These are phyloP conservation scores for Zoanthus sansibaricus DNA, from an alignment of 92 coral and sea anemone genomes.

Conservation along the genomic window DNA sequence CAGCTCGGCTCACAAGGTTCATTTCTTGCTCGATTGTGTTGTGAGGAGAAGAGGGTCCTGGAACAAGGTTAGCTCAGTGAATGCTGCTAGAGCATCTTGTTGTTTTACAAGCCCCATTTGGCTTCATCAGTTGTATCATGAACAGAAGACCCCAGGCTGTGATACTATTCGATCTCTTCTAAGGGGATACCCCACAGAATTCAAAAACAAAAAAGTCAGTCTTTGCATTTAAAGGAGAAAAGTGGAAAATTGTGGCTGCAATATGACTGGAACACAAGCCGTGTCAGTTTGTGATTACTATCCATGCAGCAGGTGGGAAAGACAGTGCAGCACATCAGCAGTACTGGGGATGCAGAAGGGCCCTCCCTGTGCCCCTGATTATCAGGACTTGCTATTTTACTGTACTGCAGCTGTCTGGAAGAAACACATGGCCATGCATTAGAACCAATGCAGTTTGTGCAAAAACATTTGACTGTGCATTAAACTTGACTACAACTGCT, in stretches of 20 bases:
- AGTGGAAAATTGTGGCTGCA: too few species aligned
- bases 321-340: neutral
- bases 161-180: conserved; percentile 1
- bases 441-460: neutral
- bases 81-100: too few species aligned
- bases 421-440: neutral
- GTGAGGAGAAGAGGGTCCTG: too few species aligned
- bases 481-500: too few species aligned
- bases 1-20: too few species aligned
- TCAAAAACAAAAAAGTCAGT: neutral
- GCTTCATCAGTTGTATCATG: neutral
- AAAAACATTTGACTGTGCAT: conserved; percentile 18
- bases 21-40: too few species aligned
- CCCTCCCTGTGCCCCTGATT: conserved; percentile 14
- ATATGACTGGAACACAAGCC: too few species aligned
- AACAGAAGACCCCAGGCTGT: conserved; percentile 2
- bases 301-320: too few species aligned
- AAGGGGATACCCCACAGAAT: neutral
- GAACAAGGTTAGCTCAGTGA: too few species aligned
- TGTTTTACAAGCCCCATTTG: neutral
- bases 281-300: too few species aligned
- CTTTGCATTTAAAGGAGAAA: neutral
- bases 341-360: conserved; percentile 2
- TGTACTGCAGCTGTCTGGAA: neutral
- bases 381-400: conserved; percentile 8